Base-by-base conservation (phyloP, 2,797 vertebrate species). In the Nothura maculosa region DNA sequence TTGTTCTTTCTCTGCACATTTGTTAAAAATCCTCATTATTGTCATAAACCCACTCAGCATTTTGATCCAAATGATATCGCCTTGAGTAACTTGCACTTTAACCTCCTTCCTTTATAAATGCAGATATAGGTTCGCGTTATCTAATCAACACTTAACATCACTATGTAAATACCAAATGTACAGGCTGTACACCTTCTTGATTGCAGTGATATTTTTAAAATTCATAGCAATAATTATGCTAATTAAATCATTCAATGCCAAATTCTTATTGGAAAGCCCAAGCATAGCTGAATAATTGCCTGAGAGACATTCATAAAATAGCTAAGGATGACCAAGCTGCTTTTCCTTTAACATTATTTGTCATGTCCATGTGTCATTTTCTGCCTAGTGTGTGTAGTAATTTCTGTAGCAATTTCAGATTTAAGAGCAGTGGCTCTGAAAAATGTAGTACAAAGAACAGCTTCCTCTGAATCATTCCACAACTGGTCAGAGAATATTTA, bases 181-280 rank as follows among this genome's bases (percentile, higher is more conserved):
- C 93, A 97, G 83, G 79, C 78, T 91, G 79, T 74, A 34, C 78
- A 96, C 87, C 79, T 92, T 95, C 87, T 92, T 97, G 96, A 97
- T 97, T 97, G 92, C 94, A 52, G 57, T 96, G 96, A 87, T 97
- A 97, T 97, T 97, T 98, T 97, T 93, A 96, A 98, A 92, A 93
- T 94, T 96, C 34, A 61, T 96, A 97, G 91, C 91, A 96, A 97
- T 96, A 97, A 97, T 98, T 97, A 97, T 91, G 92, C 93, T 97
- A 97, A 98, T 97, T 97, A 96, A 97, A 94, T 94, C 63, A 95
- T 95, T 96, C 83, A 84, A 25, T 92, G 67, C 55, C 90, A 97
- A 52, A 73, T 25, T 95, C 80, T 95, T 95, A 93, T 91, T 7
- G 1, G 92, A 97, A 94, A 90, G 73, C 54, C 92, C 91, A 70